These are phyloP conservation scores for Gallinago jamesoni DNA, from an alignment of 2,113 vertebrate species.

Conservation along the genomic window DNA sequence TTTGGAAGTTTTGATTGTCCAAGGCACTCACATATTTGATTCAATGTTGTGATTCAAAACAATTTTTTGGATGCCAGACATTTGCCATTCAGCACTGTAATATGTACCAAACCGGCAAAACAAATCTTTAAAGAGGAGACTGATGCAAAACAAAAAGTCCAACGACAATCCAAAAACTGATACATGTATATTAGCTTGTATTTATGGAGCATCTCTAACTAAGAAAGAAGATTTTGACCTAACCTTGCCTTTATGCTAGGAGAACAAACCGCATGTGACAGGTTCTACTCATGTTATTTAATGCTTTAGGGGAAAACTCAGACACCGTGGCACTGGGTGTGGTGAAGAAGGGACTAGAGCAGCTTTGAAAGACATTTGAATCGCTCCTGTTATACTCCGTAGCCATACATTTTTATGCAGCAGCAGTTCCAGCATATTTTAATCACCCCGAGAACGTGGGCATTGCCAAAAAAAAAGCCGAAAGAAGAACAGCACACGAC, in stretches of 20 bases:
- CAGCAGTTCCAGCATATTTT: background rate
- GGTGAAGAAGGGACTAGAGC: background rate
- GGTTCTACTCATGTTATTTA: slow-evolving; percentile 3
- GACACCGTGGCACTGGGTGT: background rate
- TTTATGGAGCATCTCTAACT: background rate
- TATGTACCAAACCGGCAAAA: background rate
- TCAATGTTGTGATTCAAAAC: background rate
- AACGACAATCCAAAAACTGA: background rate
- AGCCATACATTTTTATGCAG: background rate
- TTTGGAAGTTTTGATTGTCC: background rate
- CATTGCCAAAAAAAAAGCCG: background rate
- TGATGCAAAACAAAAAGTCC: background rate
- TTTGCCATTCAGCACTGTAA: background rate
- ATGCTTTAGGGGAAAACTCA: slow-evolving; percentile 4
- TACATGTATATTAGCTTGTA: background rate
- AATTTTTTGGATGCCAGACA: background rate
- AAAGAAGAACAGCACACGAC: background rate
- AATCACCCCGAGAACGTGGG: background rate
- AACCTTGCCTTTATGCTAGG: background rate
- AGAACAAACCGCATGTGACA: slow-evolving; percentile 50
- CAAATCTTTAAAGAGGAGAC: background rate
- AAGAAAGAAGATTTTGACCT: slow-evolving; percentile 34
- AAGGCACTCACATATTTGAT: background rate
- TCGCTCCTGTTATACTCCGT: background rate
- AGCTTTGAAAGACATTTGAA: background rate